phyloP scores from a whole-genome alignment of 2,888 invertebrate species.

The Acrocyrtus sp. region DNA sequence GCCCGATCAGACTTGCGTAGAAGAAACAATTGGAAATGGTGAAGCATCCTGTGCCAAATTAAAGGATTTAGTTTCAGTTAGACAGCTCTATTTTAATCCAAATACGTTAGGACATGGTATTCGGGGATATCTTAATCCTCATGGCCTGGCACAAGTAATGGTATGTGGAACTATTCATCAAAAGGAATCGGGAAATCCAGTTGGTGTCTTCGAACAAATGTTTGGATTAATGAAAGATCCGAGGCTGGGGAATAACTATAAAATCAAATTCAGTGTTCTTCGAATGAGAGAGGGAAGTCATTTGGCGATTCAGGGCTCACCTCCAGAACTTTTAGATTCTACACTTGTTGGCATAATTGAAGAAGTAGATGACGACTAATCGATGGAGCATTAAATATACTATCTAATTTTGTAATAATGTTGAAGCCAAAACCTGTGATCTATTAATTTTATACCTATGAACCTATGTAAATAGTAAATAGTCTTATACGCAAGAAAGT shows the following conservation, averaged over 20 bases:
- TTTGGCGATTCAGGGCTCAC: slow-evolving; percentile 18
- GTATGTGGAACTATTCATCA: slow-evolving; percentile 75
- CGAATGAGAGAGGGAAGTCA: slow-evolving; percentile 42
- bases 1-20: slow-evolving; percentile 1
- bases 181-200: slow-evolving; percentile 66
- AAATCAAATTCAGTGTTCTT: slow-evolving; percentile 72
- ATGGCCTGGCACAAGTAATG: slow-evolving; percentile 73
- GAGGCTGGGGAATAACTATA: slow-evolving; percentile 74
- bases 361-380: slow-evolving; percentile 37
- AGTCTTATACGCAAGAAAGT: no score
- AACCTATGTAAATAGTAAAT: no score
- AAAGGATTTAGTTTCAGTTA: slow-evolving; percentile 65
- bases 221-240: slow-evolving; percentile 76
- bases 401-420: no score
- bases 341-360: slow-evolving; percentile 46
- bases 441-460: no score
- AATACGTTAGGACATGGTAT: slow-evolving; percentile 71
- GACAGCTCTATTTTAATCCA: slow-evolving; percentile 72
- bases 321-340: slow-evolving; percentile 38
- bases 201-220: slow-evolving; percentile 75
- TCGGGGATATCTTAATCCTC: slow-evolving; percentile 71
- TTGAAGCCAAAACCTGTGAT: no score
- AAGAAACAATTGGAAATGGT: slow-evolving; percentile 63
- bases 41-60: slow-evolving; percentile 66
- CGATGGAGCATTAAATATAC: background rate